Evolutionary conservation across 92 coral and sea anemone genomes (phyloP), one percentile per base, ranked within the genome.

Genomic region (Zoanthus sociatus): DNA sequence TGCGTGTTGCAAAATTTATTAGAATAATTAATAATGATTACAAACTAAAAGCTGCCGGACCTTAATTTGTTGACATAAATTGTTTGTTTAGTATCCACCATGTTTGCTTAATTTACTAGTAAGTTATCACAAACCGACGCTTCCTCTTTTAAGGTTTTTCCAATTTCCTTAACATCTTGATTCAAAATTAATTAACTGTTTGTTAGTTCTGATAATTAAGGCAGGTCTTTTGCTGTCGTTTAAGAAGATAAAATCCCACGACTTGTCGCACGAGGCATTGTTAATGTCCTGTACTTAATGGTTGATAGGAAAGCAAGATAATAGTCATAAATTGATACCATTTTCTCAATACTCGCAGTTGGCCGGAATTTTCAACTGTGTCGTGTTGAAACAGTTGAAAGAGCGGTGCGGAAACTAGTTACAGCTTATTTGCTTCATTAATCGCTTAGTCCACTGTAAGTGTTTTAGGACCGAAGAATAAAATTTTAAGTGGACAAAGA

Each of bases 351-450:
- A 45, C 75, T 81, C 85, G 16, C 74, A 81, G 20, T 67, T 81
- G 74, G 26, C 26, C 26, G 26, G 85, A 73, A 12, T 66, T 44
- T 81, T n/a, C 74, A 66, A 56, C 18, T 10, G 12, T 37, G 18
- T 90, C 88, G 93, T 70, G 86, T 83, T 87, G 88, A 83, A 90
- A 83, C 88, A 82, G 91, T 87, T 76, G 88, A 88, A 42, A 55
- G 15, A 68, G 63, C 51, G 72, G 54, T 33, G 78, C 67, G 84
- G 54, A 63, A 46, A 56, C 51, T 14, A n/a, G n/a, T n/a, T n/a
- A 64, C 7, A 17, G 61, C 16, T n/a, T 21, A 47, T 5, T 66
- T 44, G 16, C 21, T 20, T 44, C 58, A 7, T 6, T 50, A 55
- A 21, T 64, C 85, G 63, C 67, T 81, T 64, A 21, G 18, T 66